Conservation (phyloP, 2,113 vertebrate species). For the Pimephales promelas region DNA sequence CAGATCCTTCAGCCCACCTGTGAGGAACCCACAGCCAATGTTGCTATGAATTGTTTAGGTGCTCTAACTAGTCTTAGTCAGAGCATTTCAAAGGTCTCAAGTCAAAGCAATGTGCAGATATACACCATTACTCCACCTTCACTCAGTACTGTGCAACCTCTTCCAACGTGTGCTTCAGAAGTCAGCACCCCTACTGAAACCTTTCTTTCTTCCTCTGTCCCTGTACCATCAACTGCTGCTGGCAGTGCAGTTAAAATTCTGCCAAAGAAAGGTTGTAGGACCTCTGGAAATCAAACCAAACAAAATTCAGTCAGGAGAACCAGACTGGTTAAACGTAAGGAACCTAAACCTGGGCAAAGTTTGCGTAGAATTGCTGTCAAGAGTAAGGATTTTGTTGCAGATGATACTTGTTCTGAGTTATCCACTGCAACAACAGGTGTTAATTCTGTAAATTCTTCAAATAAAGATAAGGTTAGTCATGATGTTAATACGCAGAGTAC, state of each 20-base stretch:
- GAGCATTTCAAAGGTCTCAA: conserved; percentile 93
- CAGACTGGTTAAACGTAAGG: conserved; percentile 74
- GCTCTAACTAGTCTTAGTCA: conserved; percentile 96
- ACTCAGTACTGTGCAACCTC: conserved; percentile 69
- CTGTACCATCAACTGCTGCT: conserved; percentile 54
- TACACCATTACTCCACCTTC: conserved; percentile 69
- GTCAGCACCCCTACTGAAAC: conserved; percentile 54
- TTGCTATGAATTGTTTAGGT: conserved; percentile 93
- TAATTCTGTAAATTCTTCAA: conserved; percentile 2
- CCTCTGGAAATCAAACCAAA: conserved; percentile 68
- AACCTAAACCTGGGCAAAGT: conserved; percentile 61
- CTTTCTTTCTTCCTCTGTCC: conserved; percentile 49
- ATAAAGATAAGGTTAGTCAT: conserved; percentile 28
- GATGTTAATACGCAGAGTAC: conserved; percentile 46
- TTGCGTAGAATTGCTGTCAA: conserved; percentile 64
- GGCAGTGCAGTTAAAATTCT: conserved; percentile 60
- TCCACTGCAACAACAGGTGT: conserved; percentile 31
- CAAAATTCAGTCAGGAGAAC: conserved; percentile 78
- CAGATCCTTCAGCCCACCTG: conserved; percentile 93
- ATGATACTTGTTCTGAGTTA: conserved; percentile 47
- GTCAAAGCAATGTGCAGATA: conserved; percentile 81
- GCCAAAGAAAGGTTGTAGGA: conserved; percentile 62
- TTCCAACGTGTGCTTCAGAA: conserved; percentile 50
- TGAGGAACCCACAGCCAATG: conserved; percentile 92
- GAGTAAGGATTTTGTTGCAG: conserved; percentile 51